Evolutionary conservation across 1,140 invertebrate genomes (phyloP).

Genomic region (Lycorma delicatula): DNA sequence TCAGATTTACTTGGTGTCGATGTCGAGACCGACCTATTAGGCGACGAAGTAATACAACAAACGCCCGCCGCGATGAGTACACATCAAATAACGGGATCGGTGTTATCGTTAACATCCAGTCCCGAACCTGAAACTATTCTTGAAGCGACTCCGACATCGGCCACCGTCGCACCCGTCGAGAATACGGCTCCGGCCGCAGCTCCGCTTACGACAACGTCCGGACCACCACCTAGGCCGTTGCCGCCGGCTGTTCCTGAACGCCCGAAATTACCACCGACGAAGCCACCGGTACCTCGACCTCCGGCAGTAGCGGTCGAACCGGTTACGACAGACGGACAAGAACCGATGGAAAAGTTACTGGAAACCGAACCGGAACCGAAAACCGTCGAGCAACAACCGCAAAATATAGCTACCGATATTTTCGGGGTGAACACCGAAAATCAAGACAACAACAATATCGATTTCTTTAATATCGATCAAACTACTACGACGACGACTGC

Average conservation of each 20-base stretch:
- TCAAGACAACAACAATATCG: too few relatives aligned
- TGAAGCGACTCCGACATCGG: slow-evolving; percentile 13
- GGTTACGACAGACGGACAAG: not conserved
- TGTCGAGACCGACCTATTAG: too few relatives aligned
- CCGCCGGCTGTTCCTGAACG: slow-evolving; percentile 30
- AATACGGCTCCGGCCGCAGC: slow-evolving; percentile 19
- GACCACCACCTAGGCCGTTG: slow-evolving; percentile 21
- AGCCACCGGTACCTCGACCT: slow-evolving; percentile 4
- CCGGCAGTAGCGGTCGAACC: not conserved
- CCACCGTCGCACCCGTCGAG: slow-evolving; percentile 21
- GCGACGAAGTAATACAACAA: too few relatives aligned
- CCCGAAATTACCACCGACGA: slow-evolving; percentile 22
- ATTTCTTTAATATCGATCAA: too few relatives aligned
- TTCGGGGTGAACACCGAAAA: too few relatives aligned
- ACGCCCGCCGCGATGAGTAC: too few relatives aligned
- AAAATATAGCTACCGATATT: not conserved
- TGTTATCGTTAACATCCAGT: slow-evolving; percentile 1
- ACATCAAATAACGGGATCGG: too few relatives aligned
- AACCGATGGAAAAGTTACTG: too few relatives aligned
- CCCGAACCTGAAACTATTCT: slow-evolving; percentile 1
- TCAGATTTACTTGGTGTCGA: too few relatives aligned
- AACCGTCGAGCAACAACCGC: slow-evolving; percentile 15
- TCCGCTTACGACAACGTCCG: slow-evolving; percentile 13
- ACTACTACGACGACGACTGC: too few relatives aligned
- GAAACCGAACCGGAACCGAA: not conserved